A percentile compares a stretch with the other conserved stretches of the same genome.
Conservation (phyloP, 2,797 vertebrate genomes). For the Megaceryle alcyon region DNA sequence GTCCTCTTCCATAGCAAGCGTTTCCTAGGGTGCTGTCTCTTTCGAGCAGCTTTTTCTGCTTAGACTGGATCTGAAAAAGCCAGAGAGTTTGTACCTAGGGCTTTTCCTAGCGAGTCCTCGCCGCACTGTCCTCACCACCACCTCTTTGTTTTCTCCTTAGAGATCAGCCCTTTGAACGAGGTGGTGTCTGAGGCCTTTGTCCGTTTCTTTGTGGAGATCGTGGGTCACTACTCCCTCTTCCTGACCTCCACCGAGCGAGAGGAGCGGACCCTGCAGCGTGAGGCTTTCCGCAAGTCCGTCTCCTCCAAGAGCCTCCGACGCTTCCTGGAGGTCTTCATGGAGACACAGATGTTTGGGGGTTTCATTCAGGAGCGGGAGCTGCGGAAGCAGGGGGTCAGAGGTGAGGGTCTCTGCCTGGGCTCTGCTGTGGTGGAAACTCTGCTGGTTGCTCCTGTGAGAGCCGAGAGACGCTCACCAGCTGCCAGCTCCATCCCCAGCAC, state of each 20-base stretch:
- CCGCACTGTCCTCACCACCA: background rate
- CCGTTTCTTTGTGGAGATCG: conserved; percentile 97
- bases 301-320: conserved; percentile 93
- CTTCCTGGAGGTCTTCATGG: conserved; percentile 98
- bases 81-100: background rate
- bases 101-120: background rate
- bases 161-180: conserved; percentile 86
- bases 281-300: conserved; percentile 94
- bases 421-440: background rate
- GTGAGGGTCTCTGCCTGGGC: conserved; percentile 69
- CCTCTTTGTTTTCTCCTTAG: conserved; percentile 53
- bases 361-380: conserved; percentile 96
- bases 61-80: background rate
- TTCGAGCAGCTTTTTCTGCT: background rate
- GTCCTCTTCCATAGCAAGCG: background rate
- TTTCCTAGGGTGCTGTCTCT: background rate
- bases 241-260: conserved; percentile 87
- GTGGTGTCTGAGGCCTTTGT: conserved; percentile 96
- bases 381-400: conserved; percentile 89
- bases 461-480: background rate
- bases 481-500: background rate
- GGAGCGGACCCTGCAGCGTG: conserved; percentile 87
- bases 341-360: conserved; percentile 95
- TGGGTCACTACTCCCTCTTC: conserved; percentile 95
- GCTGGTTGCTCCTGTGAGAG: background rate